Conservation (phyloP, 2,888 invertebrate species). For the Charanyca ferruginea region DNA sequence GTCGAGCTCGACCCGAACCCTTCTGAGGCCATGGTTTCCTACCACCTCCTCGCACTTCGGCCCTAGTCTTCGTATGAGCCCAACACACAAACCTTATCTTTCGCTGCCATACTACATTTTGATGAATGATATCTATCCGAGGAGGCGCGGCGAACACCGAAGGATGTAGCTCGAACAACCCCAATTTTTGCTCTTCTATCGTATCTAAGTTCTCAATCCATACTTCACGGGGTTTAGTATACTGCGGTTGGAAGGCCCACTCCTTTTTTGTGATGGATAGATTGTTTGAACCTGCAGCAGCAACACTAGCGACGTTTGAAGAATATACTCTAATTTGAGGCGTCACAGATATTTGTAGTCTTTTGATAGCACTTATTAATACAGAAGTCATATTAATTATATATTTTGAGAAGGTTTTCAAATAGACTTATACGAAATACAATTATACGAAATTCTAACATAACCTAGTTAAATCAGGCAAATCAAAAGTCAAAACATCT, state of each 20-base stretch:
- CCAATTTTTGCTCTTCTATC: constrained; percentile 94
- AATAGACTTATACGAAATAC: constrained; percentile 17
- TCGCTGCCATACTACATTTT: constrained; percentile 96
- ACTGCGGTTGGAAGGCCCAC: constrained; percentile 89
- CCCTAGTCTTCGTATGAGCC: constrained; percentile 94
- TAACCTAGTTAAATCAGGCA: constrained; percentile 17
- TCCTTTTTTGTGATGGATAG: constrained; percentile 83
- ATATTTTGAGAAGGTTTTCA: constrained; percentile 1
- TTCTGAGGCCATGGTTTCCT: constrained; percentile 99
- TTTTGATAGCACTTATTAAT: constrained; percentile 82
- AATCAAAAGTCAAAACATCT: constrained; percentile 49
- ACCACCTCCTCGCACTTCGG: constrained; percentile 97
- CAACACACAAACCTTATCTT: constrained; percentile 96
- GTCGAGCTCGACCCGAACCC: constrained; percentile 96
- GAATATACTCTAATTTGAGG: constrained; percentile 78
- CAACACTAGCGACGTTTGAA: constrained; percentile 66
- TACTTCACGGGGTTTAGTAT: constrained; percentile 93
- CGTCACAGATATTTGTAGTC: constrained; percentile 75
- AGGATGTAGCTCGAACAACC: constrained; percentile 97
- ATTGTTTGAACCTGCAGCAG: constrained; percentile 64
- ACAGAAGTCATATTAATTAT: constrained; percentile 76
- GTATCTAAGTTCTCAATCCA: constrained; percentile 97
- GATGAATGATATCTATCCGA: constrained; percentile 96
- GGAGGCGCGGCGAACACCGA: constrained; percentile 96
- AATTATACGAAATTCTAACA: constrained; percentile 8